Evolutionary conservation across 2,888 invertebrate genomes (phyloP).

Genomic region (Neria commutata): DNA sequence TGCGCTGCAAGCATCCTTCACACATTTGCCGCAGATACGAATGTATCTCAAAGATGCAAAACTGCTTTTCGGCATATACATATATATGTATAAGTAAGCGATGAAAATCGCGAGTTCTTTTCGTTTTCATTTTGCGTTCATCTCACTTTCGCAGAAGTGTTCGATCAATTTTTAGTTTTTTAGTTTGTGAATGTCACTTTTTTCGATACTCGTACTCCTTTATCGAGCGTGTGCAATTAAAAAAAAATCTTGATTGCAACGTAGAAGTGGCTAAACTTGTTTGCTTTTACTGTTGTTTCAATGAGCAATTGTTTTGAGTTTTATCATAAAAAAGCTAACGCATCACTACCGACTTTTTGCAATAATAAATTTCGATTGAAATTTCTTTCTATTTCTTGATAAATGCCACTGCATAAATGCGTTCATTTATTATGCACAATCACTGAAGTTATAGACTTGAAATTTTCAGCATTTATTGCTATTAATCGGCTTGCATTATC

Average conservation of each 20-base stretch:
- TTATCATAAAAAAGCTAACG: neutral
- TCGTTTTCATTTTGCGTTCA: neutral
- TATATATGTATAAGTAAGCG: neutral
- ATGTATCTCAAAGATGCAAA: too few relatives aligned
- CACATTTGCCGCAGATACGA: too few relatives aligned
- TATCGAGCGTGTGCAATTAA: neutral
- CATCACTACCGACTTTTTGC: too few relatives aligned
- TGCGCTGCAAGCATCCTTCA: neutral
- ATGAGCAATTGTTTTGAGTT: neutral
- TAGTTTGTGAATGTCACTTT: neutral
- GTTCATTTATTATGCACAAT: too few relatives aligned
- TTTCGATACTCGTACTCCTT: neutral
- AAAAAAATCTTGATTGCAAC: neutral
- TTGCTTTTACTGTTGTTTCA: neutral
- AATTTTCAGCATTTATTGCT: too few relatives aligned
- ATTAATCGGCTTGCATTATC: too few relatives aligned
- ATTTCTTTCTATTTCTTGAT: too few relatives aligned
- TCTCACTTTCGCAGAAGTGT: neutral
- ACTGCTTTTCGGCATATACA: too few relatives aligned
- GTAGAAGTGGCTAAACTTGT: slow-evolving; percentile 4
- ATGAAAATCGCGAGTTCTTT: neutral
- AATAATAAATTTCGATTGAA: too few relatives aligned
- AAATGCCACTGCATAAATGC: too few relatives aligned
- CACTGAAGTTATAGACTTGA: too few relatives aligned
- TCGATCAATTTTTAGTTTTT: neutral